Percentiles rank a stretch among this genome's conserved stretches.
These are phyloP conservation scores for Adrianichthys oophorus DNA, from an alignment of 2,797 vertebrate species.

Conservation along the genomic window DNA sequence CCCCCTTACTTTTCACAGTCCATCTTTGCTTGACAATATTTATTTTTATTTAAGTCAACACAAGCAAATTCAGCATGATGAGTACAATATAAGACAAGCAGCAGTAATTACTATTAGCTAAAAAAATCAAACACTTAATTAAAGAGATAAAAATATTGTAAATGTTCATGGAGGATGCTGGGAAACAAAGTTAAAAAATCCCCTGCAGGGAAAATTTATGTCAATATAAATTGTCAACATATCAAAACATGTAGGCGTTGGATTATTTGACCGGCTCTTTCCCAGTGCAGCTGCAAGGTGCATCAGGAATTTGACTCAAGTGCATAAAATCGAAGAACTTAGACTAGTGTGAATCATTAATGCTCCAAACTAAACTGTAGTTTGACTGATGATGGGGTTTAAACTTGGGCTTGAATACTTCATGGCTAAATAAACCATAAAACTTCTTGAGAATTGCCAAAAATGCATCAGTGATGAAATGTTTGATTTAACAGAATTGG, in stretches of 20 bases:
- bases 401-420: background rate
- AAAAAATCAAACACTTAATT: too few relatives aligned
- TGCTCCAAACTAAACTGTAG: conserved; percentile 19
- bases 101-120: too few relatives aligned
- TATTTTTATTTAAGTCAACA: conserved; percentile 35
- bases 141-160: too few relatives aligned
- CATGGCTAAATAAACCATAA: too few relatives aligned
- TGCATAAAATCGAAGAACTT: conserved; percentile 7
- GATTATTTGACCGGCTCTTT: conserved; percentile 36
- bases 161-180: too few relatives aligned
- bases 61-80: conserved; percentile 1
- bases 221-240: conserved; percentile 21
- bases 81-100: too few relatives aligned
- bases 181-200: conserved; percentile 6
- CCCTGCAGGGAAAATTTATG: conserved; percentile 14
- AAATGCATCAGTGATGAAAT: too few relatives aligned
- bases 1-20: conserved; percentile 37
- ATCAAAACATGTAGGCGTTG: conserved; percentile 21
- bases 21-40: conserved; percentile 30
- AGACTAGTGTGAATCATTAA: conserved; percentile 14
- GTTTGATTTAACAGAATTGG: too few relatives aligned
- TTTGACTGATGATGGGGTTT: conserved; percentile 6
- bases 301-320: conserved; percentile 11
- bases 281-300: conserved; percentile 17
- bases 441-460: too few relatives aligned